Evolutionary conservation across 2,888 invertebrate genomes (phyloP), one percentile per base, ranked within the genome.

Genomic region (Spodoptera exigua): DNA sequence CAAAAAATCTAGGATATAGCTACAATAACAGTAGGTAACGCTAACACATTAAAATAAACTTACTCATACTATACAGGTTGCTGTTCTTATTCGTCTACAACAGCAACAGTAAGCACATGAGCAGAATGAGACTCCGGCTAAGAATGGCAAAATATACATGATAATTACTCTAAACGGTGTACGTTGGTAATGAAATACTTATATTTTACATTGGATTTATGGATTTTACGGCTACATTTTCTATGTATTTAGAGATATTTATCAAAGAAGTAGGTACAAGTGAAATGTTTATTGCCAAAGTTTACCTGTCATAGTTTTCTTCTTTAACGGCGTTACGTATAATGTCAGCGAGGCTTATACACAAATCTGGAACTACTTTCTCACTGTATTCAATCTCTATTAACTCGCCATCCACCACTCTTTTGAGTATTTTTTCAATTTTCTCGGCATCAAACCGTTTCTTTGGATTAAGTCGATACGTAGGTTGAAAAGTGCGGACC

Each of bases 301-400:
- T 43, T 27, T 77, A 93, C 96, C 97, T 96, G 85, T 97, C 96
- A 85, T 95, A 97, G 64, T 96, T 94, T 81, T 96, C 93, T 83
- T 95, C 95, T 85, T 96, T 96, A 13, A 97, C 93, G 64, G 94
- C 93, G 32, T 91, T 90, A 34, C 95, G 94, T 63, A 97, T 95
- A 44, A 94, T 95, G 63, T 94, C 93, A 0, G 96, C 95, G 62
- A 96, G 92, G 73, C 88, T 94, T 5, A 95, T 92, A 62, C 96
- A 94, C 51, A 95, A 88, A 2, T 95, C 94, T 41, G 95, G 95
- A 46, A 95, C 92, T 11, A 91, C 87, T 46, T 95, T 92, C 73
- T 96, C 96, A 74, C 95, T 96, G 39, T 95, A 95, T 61, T 95
- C 95, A 17, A 96, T 88, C 67, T 95, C 95, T 57, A 95, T 95